These are phyloP conservation scores for Matsumurasca onukii DNA, from an alignment of 1,140 invertebrate genomes.

Conservation along the genomic window DNA sequence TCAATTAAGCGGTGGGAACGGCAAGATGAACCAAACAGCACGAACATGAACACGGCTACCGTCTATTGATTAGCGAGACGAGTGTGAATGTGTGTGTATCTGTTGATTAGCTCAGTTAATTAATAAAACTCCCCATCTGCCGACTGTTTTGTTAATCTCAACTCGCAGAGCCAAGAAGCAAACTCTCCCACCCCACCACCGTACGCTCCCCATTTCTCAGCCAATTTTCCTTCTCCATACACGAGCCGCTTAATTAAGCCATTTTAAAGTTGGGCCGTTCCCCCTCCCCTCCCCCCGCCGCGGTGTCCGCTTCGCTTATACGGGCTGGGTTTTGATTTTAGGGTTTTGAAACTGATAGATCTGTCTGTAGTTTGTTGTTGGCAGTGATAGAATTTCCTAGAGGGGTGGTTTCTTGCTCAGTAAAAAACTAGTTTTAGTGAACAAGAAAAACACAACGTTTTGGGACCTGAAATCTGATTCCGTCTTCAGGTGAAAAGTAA, in stretches of 20 bases:
- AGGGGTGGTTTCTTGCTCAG: too few species aligned
- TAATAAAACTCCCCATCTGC: conserved; percentile 23
- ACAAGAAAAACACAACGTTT: too few species aligned
- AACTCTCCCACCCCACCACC: not conserved
- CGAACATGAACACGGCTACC: not conserved
- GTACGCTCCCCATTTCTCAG: conserved; percentile 9
- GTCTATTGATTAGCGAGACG: not conserved
- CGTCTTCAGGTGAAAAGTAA: too few species aligned
- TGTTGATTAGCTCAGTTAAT: conserved; percentile 20
- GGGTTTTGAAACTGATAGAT: too few species aligned
- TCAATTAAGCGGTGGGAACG: not conserved
- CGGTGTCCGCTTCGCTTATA: too few species aligned
- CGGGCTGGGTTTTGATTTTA: too few species aligned
- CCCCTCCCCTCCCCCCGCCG: too few species aligned
- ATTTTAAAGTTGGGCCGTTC: conserved; percentile 22
- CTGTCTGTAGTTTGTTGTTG: too few species aligned
- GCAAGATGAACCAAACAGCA: not conserved
- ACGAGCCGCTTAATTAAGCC: conserved; percentile 22
- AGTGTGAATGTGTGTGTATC: not conserved
- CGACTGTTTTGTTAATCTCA: conserved; percentile 22
- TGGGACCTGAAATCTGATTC: too few species aligned
- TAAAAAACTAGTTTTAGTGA: too few species aligned
- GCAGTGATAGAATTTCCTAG: too few species aligned
- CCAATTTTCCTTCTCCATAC: conserved; percentile 24
- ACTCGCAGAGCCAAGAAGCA: not conserved